Percentiles rank a stretch among this genome's conserved stretches.
These are phyloP conservation scores for Tolypeutes matacus DNA, from an alignment of 2,797 vertebrate species.

Conservation along the genomic window DNA sequence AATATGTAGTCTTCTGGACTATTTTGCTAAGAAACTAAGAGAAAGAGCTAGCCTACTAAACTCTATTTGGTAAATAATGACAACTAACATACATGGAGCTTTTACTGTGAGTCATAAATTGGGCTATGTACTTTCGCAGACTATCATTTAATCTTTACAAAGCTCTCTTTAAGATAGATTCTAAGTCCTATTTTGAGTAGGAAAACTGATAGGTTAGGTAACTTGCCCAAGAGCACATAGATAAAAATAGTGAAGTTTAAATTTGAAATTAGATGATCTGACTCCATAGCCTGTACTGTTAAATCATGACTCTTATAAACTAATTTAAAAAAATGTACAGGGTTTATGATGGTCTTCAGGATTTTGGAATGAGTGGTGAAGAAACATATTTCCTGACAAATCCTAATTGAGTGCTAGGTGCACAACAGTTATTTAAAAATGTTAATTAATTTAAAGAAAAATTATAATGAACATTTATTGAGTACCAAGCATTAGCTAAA, in stretches of 20 bases:
- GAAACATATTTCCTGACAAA: background rate
- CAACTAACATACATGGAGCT: background rate
- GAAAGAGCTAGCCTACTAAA: background rate
- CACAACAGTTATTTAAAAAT: background rate
- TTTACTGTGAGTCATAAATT: background rate
- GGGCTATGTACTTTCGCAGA: background rate
- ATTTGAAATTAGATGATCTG: background rate
- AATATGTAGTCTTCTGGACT: background rate
- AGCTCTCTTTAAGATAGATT: background rate
- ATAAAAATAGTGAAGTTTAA: background rate
- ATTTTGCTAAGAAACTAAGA: background rate
- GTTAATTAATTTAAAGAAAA: background rate
- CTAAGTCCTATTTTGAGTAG: background rate
- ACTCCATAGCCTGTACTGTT: background rate
- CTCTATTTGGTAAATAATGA: background rate
- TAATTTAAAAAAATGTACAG: background rate
- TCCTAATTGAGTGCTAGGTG: background rate
- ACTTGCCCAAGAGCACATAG: background rate
- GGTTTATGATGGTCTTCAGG: background rate
- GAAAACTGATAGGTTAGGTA: background rate
- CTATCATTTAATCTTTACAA: constrained; percentile 3
- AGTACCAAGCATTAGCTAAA: constrained; percentile 27
- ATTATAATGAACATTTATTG: background rate
- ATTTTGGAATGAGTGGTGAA: background rate
- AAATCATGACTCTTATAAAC: background rate